Evolutionary conservation across 2,797 vertebrate species (phyloP).

Genomic region (Macropodus opercularis): DNA sequence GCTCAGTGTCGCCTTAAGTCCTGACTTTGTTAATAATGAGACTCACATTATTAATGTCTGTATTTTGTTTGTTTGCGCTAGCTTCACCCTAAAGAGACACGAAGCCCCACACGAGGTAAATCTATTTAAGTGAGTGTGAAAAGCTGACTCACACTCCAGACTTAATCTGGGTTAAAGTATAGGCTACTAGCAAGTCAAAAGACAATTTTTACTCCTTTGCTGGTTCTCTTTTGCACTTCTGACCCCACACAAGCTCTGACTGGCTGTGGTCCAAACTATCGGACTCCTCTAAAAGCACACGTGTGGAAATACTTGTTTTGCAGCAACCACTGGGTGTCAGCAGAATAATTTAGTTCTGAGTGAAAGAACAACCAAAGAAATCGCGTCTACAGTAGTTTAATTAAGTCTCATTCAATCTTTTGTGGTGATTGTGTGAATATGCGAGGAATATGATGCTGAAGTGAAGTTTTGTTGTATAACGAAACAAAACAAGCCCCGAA

Average conservation of each 20-base stretch:
- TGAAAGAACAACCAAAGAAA: neutral
- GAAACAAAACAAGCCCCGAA: constrained; percentile 26
- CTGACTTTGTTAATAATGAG: constrained; percentile 13
- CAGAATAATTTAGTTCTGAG: neutral
- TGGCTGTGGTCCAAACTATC: neutral
- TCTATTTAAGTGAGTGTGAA: neutral
- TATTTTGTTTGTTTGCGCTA: constrained; percentile 21
- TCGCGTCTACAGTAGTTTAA: constrained; percentile 8
- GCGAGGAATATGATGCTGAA: neutral
- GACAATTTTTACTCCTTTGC: neutral
- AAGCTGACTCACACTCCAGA: neutral
- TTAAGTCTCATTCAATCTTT: constrained; percentile 2
- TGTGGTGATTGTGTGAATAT: neutral
- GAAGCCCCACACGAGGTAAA: too few relatives aligned
- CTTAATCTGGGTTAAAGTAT: constrained; percentile 2
- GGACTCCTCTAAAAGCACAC: neutral
- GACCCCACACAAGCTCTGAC: neutral
- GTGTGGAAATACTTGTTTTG: neutral
- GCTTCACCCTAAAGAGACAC: neutral
- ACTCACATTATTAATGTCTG: constrained; percentile 25
- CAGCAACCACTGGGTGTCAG: neutral
- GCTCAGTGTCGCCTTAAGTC: constrained; percentile 11
- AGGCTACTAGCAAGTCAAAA: neutral
- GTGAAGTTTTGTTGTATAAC: constrained; percentile 21
- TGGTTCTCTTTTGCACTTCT: neutral